Percentiles rank a stretch among this genome's conserved stretches.
phyloP scores from a whole-genome alignment of 2,888 invertebrate genomes.

The Euplagia quadripunctaria region DNA sequence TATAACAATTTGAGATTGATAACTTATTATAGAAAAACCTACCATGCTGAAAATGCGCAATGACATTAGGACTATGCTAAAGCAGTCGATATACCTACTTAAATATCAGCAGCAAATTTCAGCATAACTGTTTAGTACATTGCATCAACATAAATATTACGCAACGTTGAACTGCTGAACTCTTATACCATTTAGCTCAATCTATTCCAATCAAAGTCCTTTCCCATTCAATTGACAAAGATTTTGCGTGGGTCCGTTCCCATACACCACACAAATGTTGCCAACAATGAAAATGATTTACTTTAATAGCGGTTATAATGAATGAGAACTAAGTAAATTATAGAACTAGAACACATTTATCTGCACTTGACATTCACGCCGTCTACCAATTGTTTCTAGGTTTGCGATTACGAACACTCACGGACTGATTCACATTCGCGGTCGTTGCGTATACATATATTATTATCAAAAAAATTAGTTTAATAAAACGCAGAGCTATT shows the following conservation, averaged over 20 bases:
- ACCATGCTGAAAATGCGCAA: background rate
- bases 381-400: constrained; percentile 37
- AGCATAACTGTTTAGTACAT: background rate
- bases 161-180: constrained; percentile 45
- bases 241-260: constrained; percentile 36
- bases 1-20: background rate
- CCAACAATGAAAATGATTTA: constrained; percentile 34
- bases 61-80: background rate
- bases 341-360: constrained; percentile 26
- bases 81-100: background rate
- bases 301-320: constrained; percentile 27
- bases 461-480: background rate
- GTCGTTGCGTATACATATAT: background rate
- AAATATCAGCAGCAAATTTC: too few species aligned
- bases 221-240: constrained; percentile 45
- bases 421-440: constrained; percentile 6
- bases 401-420: constrained; percentile 26
- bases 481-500: background rate
- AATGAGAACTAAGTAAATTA: constrained; percentile 26
- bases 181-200: constrained; percentile 31
- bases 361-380: constrained; percentile 29
- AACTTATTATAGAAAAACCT: too few species aligned
- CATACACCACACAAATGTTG: constrained; percentile 37
- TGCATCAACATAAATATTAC: constrained; percentile 26
- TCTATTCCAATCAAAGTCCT: constrained; percentile 32